A percentile compares a stretch with the other conserved stretches of the same genome.
Conservation (phyloP, 2,113 vertebrate species). For the Mobula birostris region DNA sequence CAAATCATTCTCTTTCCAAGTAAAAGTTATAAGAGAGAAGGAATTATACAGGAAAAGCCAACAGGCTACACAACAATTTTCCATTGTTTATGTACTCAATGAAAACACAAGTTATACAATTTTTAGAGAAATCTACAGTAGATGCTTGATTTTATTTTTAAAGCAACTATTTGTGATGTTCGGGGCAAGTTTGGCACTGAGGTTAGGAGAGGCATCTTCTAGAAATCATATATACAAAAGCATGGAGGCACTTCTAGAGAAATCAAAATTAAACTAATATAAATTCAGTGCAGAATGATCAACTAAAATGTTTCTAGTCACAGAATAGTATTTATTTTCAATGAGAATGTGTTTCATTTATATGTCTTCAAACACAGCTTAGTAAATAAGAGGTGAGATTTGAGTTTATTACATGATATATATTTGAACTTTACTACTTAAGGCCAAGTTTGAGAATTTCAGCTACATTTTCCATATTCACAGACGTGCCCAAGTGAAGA, state of each 20-base stretch:
- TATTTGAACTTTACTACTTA: neutral
- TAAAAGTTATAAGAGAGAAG: no score
- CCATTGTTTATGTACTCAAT: neutral
- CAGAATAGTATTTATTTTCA: neutral
- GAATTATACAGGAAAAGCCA: neutral
- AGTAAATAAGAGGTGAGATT: neutral
- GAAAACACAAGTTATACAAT: neutral
- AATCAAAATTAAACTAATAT: neutral
- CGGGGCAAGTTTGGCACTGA: neutral
- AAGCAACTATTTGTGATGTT: conserved; percentile 3
- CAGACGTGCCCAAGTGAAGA: neutral
- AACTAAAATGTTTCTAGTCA: neutral
- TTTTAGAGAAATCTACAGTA: neutral
- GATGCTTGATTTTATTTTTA: neutral
- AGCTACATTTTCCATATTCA: neutral
- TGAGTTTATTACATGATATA: neutral
- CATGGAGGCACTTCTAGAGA: conserved; percentile 34
- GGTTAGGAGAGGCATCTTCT: neutral
- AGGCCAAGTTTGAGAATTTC: neutral
- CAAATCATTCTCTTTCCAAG: no score
- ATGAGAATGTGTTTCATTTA: neutral
- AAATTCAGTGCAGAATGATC: neutral
- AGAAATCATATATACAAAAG: neutral
- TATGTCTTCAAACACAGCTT: neutral
- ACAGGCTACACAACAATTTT: neutral